These are phyloP conservation scores for Diplolepis rosae DNA, from an alignment of 2,888 invertebrate genomes.

Conservation along the genomic window DNA sequence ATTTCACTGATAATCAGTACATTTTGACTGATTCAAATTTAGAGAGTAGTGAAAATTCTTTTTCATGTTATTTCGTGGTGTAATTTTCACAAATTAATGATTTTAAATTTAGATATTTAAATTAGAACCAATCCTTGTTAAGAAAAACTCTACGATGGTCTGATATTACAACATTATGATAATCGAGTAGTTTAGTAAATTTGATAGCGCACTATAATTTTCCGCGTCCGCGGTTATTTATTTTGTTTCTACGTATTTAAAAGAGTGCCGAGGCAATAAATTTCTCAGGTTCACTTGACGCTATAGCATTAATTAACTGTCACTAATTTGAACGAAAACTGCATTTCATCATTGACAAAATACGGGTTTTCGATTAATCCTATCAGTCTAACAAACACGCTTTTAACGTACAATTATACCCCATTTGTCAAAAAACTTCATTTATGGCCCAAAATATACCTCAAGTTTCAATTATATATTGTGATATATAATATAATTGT, in stretches of 20 bases:
- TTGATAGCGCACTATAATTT: neutral
- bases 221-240: neutral
- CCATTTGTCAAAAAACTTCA: neutral
- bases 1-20: too few species aligned
- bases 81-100: too few species aligned
- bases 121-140: too few species aligned
- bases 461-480: too few species aligned
- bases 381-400: neutral
- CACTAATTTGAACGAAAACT: neutral
- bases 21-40: too few species aligned
- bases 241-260: neutral
- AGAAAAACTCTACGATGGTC: neutral
- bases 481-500: too few species aligned
- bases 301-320: neutral
- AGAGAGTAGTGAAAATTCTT: too few species aligned
- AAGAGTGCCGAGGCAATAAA: neutral
- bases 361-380: too few species aligned
- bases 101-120: too few species aligned
- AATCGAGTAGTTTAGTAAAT: neutral
- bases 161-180: neutral
- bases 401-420: neutral
- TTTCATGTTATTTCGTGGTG: too few species aligned
- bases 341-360: neutral
- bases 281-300: neutral
- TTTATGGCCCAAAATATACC: slow-evolving; percentile 37